Conservation (phyloP, 2,888 invertebrate species). For the Ischnura elegans region DNA sequence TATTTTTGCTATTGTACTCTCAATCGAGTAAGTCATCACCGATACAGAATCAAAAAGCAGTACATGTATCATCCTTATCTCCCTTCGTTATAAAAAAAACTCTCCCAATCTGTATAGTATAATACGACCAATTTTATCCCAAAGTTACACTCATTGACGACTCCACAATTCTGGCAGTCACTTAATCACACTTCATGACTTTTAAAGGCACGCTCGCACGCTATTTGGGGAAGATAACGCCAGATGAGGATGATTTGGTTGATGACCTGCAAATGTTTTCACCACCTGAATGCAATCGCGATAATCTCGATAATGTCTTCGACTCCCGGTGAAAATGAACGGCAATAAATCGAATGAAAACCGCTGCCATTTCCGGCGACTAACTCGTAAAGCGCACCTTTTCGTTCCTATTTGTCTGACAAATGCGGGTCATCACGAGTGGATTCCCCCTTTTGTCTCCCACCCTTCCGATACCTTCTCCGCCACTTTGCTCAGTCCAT, state of each 20-base stretch:
- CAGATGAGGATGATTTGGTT: background rate
- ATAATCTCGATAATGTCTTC: background rate
- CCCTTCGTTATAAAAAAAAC: no score
- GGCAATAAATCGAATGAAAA: conserved; percentile 4
- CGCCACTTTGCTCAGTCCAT: conserved; percentile 16
- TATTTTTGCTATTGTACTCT: no score
- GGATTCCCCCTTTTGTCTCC: background rate
- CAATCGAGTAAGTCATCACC: no score
- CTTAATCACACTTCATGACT: no score
- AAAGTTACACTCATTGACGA: no score
- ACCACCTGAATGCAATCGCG: background rate
- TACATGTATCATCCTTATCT: no score
- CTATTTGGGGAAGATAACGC: background rate
- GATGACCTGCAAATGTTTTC: background rate
- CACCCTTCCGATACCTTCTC: background rate
- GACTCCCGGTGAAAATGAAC: background rate
- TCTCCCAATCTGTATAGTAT: no score
- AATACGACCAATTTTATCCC: no score
- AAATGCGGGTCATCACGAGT: conserved; percentile 1
- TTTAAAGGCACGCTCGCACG: no score
- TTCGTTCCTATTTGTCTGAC: conserved; percentile 17
- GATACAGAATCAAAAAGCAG: no score
- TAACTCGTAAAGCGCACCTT: background rate
- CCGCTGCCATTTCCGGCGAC: background rate
- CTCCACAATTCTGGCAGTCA: no score